Evolutionary conservation across 2,113 vertebrate species (phyloP), one percentile per base, ranked within the genome.

Genomic region (Neolamprologus cancellatus): DNA sequence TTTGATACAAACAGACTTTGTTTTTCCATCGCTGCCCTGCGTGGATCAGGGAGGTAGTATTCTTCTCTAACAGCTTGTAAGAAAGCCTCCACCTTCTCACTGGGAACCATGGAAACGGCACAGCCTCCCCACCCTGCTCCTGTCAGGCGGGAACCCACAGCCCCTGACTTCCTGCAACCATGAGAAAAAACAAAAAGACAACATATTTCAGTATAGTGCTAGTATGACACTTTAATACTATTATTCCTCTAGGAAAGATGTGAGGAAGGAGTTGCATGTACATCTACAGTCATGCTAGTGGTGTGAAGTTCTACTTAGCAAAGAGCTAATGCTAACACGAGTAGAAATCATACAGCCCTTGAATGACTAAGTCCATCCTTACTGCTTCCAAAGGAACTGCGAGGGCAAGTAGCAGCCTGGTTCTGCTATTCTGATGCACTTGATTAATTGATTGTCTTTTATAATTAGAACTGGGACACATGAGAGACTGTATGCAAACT

Each of bases 61-160:
- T 96, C 92, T 84, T 97, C 91, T 34, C 96, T 95, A 23, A 99
- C 98, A 4, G 96, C 95, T 84, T 92, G 92, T 18, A 99, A 94
- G 94, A 99, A 99, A 80, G 90, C 55, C 44, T 96, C 91, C 85
- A 98, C 95, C 93, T 95, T 96, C 78, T 98, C 96, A 54, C 80
- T 91, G 54, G 98, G 97, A 78, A 99, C 98, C 96, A 99, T 97
- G 78, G 99, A 99, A 66, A 99, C 98, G 1, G 97, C 96, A 91
- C 99, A 99, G 93, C 99, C 99, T 17, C 99, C 99, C 99, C 99
- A 99, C 76, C 99, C 99, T 85, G 98, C 99, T 85, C 99, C 98
- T 20, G 98, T 99, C 87, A 99, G 95, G 76, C 98, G 97, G 82
- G 98, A 99, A 12, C 98, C 98, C 18, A 97, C 92, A 78, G 99